phyloP scores from a whole-genome alignment of 1,140 invertebrate genomes.

The Scaptodrosophila lebanonensis region DNA sequence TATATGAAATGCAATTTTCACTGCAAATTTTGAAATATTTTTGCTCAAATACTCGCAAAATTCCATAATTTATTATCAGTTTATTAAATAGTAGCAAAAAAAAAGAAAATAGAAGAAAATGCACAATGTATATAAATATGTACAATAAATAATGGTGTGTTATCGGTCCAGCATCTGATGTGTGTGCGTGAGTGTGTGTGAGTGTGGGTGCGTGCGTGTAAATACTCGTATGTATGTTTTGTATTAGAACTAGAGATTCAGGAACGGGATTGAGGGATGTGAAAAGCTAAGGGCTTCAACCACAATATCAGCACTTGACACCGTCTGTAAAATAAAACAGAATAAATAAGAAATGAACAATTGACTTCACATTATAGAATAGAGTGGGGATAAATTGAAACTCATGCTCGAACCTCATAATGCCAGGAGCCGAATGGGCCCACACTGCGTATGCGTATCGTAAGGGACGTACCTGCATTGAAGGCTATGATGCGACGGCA shows the following conservation, averaged over 20 bases:
- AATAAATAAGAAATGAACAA: constrained; percentile 1
- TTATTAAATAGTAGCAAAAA: too few species aligned
- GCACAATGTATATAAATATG: too few species aligned
- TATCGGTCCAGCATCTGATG: too few species aligned
- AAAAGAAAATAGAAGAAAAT: too few species aligned
- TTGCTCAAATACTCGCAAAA: too few species aligned
- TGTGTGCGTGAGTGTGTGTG: too few species aligned
- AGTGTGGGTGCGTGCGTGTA: constrained; percentile 4
- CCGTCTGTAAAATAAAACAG: constrained; percentile 49
- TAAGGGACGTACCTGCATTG: constrained; percentile 53
- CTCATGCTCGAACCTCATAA: too few species aligned
- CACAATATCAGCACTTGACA: constrained; percentile 39
- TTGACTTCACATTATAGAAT: neutral
- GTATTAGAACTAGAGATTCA: constrained; percentile 49
- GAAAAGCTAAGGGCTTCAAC: neutral
- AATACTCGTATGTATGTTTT: constrained; percentile 13
- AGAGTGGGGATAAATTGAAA: too few species aligned
- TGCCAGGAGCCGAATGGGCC: neutral
- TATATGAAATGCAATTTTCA: too few species aligned
- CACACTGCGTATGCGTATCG: constrained; percentile 21
- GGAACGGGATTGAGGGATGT: constrained; percentile 8
- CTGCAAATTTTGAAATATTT: too few species aligned
- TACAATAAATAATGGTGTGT: too few species aligned
- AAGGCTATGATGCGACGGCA: constrained; percentile 64
- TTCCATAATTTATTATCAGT: too few species aligned